A percentile compares a stretch with the other conserved stretches of the same genome.
Conservation (phyloP, 2,113 vertebrate genomes). For the Ammodytes marinus region DNA sequence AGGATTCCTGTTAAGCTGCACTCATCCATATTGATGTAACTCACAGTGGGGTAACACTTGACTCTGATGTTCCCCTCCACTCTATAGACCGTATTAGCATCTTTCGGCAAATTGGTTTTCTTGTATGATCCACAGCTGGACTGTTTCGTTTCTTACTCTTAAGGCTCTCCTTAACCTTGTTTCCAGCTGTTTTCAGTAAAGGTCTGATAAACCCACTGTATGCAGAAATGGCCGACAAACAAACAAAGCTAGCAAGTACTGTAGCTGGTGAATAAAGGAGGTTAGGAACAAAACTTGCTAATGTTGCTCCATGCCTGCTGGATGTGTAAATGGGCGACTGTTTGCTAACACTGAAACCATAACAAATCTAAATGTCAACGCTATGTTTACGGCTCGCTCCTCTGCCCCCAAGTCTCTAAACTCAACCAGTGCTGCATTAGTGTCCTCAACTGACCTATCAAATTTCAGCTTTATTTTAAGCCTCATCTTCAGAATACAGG, state of each 20-base stretch:
- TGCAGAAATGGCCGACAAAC: neutral
- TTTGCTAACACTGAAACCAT: neutral
- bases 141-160: neutral
- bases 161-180: neutral
- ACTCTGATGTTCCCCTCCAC: neutral
- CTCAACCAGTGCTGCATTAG: neutral
- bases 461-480: neutral
- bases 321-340: neutral
- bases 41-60: neutral
- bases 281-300: neutral
- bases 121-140: neutral
- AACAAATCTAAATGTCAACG: neutral
- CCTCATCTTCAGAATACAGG: neutral
- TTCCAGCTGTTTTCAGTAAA: too few species aligned
- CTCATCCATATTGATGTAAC: neutral
- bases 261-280: neutral
- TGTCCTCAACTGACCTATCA: neutral
- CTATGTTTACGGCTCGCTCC: neutral
- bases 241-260: neutral
- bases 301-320: neutral
- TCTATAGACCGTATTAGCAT: neutral
- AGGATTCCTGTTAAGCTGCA: neutral
- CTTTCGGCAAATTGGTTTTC: neutral
- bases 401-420: neutral
- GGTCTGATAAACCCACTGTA: neutral